phyloP scores from a whole-genome alignment of 2,888 invertebrate genomes.

The Yponomeuta cagnagella region DNA sequence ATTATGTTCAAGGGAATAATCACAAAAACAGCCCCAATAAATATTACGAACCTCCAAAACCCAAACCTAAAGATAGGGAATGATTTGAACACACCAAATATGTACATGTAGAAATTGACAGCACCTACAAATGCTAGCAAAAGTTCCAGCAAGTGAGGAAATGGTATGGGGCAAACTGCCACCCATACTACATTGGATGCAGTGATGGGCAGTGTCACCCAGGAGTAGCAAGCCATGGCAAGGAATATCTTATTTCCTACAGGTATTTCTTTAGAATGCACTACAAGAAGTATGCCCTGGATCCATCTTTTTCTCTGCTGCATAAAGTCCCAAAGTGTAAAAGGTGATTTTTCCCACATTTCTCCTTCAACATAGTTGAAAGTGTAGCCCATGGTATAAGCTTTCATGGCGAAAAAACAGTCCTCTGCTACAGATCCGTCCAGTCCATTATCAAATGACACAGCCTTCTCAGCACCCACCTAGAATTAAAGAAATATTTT shows the following conservation, averaged over 20 bases:
- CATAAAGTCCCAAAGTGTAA: conserved; percentile 94
- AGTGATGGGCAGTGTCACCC: conserved; percentile 95
- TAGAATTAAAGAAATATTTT: conserved; percentile 50
- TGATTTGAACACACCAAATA: conserved; percentile 97
- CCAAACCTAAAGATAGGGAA: conserved; percentile 94
- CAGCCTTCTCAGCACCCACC: conserved; percentile 92
- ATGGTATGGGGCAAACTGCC: conserved; percentile 90
- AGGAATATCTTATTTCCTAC: conserved; percentile 86
- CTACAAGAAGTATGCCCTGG: conserved; percentile 91
- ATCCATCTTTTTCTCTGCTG: conserved; percentile 98
- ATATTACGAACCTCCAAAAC: conserved; percentile 83
- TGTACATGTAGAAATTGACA: conserved; percentile 97
- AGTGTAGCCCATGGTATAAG: conserved; percentile 90
- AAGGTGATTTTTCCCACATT: conserved; percentile 99
- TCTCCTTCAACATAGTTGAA: conserved; percentile 98
- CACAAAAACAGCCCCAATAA: conserved; percentile 89
- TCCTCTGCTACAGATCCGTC: conserved; percentile 99
- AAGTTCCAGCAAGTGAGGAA: conserved; percentile 88
- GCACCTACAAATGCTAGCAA: conserved; percentile 94
- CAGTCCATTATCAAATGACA: conserved; percentile 96
- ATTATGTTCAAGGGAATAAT: conserved; percentile 95
- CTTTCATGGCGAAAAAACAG: conserved; percentile 97
- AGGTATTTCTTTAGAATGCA: conserved; percentile 90
- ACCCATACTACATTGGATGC: conserved; percentile 93
- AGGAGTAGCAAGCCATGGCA: conserved; percentile 93